Evolutionary conservation across 2,113 vertebrate genomes (phyloP), one percentile per base, ranked within the genome.

Genomic region (Pipa parva): DNA sequence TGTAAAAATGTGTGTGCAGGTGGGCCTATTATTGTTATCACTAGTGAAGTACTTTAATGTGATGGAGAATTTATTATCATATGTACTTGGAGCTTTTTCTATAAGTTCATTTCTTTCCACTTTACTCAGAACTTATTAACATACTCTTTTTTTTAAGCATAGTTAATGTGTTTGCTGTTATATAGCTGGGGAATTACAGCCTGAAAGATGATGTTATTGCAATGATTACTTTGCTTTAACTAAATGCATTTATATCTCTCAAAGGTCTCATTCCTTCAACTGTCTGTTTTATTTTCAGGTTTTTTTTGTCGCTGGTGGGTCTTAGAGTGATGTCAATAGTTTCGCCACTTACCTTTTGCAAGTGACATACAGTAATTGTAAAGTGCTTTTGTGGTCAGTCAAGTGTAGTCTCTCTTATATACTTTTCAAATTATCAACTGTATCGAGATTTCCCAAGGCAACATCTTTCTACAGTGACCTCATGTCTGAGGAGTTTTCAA

Each of bases 281-380:
- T 63, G 5, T n/a, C 8, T 31, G 12, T 15, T 28, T 29, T 20
- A 17, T 56, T 31, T 8, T 21, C 8, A n/a, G n/a, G n/a, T 46
- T 11, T 24, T 31, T 46, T 22, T 37, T 52, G n/a, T 37, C 21
- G 27, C 8, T 17, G 12, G 26, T 3, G 21, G 20, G 39, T 31
- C 37, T 31, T 25, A 26, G 27, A 58, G 24, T 15, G 1, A 42
- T 27, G 50, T 55, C 51, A 54, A 39, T 64, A 64, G 27, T 25
- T 27, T 22, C 28, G 27, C 28, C 21, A 39, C 8, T 24, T n/a
- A 33, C 21, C 52, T 36, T 15, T 3, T 26, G 29, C 42, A n/a
- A 64, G 54, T 55, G 39, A 36, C 31, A 27, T 64, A n/a, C n/a
- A n/a, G n/a, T n/a, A 54, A 39, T 24, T 49, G 21, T 24, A 21